A percentile compares a stretch with the other conserved stretches of the same genome.
These are phyloP conservation scores for Siderastrea radians DNA, from an alignment of 92 coral and sea anemone species.

Conservation along the genomic window DNA sequence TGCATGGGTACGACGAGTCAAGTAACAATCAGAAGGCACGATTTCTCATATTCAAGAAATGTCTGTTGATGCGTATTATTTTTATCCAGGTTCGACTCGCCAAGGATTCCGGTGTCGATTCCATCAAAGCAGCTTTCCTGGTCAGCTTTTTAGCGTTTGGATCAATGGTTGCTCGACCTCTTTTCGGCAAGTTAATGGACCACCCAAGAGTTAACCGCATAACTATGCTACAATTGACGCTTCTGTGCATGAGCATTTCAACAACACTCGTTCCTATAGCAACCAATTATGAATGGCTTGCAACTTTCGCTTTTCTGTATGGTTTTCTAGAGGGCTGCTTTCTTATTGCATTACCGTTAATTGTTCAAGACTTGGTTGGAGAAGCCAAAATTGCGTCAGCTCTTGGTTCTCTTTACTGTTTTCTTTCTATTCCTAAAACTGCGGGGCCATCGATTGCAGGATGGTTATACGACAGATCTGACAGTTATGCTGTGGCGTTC, in stretches of 20 bases:
- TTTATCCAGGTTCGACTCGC: slow-evolving; percentile 42
- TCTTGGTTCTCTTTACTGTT: slow-evolving; percentile 23
- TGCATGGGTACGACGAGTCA: no score
- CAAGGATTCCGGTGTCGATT: slow-evolving; percentile 14
- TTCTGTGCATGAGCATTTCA: slow-evolving; percentile 8
- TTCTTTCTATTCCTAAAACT: slow-evolving; percentile 20
- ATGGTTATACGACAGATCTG: not conserved
- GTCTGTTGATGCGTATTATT: no score
- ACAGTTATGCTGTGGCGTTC: no score
- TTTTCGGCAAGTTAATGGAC: no score
- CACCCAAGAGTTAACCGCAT: no score
- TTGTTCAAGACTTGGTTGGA: slow-evolving; percentile 47
- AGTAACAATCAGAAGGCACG: no score
- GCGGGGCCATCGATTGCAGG: slow-evolving; percentile 59
- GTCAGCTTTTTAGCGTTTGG: no score
- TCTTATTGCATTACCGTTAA: slow-evolving; percentile 12
- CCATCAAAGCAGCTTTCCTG: no score
- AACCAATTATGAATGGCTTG: not conserved
- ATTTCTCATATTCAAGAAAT: no score
- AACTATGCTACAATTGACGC: slow-evolving; percentile 3
- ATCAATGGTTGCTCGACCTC: no score
- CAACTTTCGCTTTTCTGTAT: slow-evolving; percentile 12
- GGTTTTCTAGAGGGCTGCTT: slow-evolving; percentile 49
- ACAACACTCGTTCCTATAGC: slow-evolving; percentile 33
- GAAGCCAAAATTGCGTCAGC: not conserved